Percentiles rank a stretch among this genome's conserved stretches.
Conservation (phyloP, 2,113 vertebrate species). For the Cheirogaleus medius region DNA sequence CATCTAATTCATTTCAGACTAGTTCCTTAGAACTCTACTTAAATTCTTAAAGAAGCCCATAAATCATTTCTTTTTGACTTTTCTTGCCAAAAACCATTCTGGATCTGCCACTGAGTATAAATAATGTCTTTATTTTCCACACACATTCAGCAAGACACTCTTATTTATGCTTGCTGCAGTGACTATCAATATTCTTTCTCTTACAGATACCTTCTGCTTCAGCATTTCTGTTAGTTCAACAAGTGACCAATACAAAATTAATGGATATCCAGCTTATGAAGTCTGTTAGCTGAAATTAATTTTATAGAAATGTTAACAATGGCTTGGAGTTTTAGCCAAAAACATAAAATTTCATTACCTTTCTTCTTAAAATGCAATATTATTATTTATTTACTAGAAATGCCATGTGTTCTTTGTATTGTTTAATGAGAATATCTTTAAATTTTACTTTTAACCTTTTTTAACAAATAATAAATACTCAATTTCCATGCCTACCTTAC, state of each 20-base stretch:
- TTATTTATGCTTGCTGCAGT: slow-evolving; percentile 51
- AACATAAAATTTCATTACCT: slow-evolving; percentile 52
- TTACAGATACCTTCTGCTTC: slow-evolving; percentile 40
- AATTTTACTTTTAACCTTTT: slow-evolving; percentile 28
- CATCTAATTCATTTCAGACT: neutral
- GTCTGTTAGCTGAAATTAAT: slow-evolving; percentile 56
- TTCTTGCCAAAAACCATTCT: slow-evolving; percentile 10
- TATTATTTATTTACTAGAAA: slow-evolving; percentile 37
- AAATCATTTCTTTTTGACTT: slow-evolving; percentile 25
- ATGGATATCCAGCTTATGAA: neutral
- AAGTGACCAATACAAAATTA: slow-evolving; percentile 24
- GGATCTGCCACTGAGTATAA: neutral
- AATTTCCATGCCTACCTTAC: neutral
- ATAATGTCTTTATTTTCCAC: slow-evolving; percentile 40
- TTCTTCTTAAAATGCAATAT: neutral
- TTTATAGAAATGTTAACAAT: slow-evolving; percentile 1
- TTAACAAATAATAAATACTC: neutral
- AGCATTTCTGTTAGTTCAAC: slow-evolving; percentile 31
- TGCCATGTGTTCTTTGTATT: neutral
- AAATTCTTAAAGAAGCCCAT: neutral
- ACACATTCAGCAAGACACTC: neutral
- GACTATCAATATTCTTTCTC: slow-evolving; percentile 43
- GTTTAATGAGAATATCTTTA: neutral
- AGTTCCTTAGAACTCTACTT: neutral
- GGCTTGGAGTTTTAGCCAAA: slow-evolving; percentile 52